Evolutionary conservation across 37 sponge, comb jelly and placozoan species (phyloP).

Genomic region (Amphimedon queenslandica): DNA sequence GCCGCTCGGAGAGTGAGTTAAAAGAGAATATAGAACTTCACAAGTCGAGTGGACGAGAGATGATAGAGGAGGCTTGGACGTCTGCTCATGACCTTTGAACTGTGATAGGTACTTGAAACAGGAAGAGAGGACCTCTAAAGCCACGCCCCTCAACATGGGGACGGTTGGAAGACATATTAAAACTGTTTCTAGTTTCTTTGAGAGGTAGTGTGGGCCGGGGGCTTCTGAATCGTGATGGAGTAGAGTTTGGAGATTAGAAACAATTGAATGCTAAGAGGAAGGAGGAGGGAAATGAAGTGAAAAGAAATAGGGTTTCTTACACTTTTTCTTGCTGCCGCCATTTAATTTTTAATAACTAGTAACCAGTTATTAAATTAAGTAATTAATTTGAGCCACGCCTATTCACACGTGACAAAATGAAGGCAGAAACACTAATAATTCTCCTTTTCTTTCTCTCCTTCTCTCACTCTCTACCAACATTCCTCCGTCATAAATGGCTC

Average conservation of each 20-base stretch:
- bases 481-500: neutral
- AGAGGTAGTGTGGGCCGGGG: neutral
- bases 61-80: too few relatives aligned
- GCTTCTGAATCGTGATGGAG: conserved; percentile 13
- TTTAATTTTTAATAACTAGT: too few relatives aligned
- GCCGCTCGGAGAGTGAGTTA: neutral
- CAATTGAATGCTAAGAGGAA: conserved; percentile 11
- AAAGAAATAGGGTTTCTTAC: too few relatives aligned
- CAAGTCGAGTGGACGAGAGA: too few relatives aligned
- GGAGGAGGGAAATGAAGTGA: too few relatives aligned
- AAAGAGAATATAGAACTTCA: neutral
- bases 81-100: too few relatives aligned
- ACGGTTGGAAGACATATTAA: conserved; percentile 5
- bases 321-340: too few relatives aligned
- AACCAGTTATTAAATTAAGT: neutral
- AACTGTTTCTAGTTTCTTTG: conserved; percentile 23
- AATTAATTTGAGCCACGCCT: neutral
- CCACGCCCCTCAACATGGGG: conserved; percentile 31
- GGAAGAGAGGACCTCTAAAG: conserved; percentile 36
- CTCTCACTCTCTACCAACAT: neutral
- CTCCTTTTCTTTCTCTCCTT: neutral
- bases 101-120: conserved; percentile 18
- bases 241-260: conserved; percentile 17
- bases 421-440: neutral
- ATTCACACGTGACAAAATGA: neutral